Evolutionary conservation across 2,888 invertebrate genomes (phyloP), one percentile per base, ranked within the genome.

Genomic region (Orthosia gracilis): DNA sequence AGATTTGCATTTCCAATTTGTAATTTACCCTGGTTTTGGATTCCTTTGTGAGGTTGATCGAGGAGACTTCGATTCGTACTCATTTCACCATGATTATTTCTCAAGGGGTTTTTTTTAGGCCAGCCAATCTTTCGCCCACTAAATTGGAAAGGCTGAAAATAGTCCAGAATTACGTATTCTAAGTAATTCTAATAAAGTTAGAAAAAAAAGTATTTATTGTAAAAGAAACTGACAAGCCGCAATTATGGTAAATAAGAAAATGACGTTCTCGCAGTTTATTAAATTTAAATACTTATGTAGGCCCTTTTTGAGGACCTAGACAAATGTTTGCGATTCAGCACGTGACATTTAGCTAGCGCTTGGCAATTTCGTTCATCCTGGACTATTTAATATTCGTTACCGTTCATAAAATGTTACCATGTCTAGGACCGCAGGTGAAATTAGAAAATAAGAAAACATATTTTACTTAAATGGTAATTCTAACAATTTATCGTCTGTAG

Each of bases 1-100:
- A 31, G 52, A 83, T 79, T 73, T 73, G 59, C 55, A 79, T 83
- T 83, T 73, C 62, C 73, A 79, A 83, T 83, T 80, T 73, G 62
- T 67, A 68, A 70, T 54, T 59, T 52, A 78, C 50, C 26, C 69
- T 54, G 50, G 71, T 67, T 70, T 73, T 69, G 18, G 17, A 50
- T 58, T 57, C 52, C 52, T n/a, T 52, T 52, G 13, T 0, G 64
- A 72, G 65, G 59, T 66, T 74, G 47, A 70, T 61, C 50, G 49
- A 52, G 45, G 21, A 40, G 21, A 40, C 52, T 55, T 17, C 3
- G 21, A 66, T 13, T 45, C n/a, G 15, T 12, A 58, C 23, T 62
- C 64, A 47, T 52, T 82, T 57, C 49, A 45, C 64, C 63, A 68
- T 40, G 63, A 58, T 59, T 64, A 3, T 62, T 76, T 61, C 61